phyloP scores from a whole-genome alignment of 2,113 vertebrate genomes.

The Uria lomvia region DNA sequence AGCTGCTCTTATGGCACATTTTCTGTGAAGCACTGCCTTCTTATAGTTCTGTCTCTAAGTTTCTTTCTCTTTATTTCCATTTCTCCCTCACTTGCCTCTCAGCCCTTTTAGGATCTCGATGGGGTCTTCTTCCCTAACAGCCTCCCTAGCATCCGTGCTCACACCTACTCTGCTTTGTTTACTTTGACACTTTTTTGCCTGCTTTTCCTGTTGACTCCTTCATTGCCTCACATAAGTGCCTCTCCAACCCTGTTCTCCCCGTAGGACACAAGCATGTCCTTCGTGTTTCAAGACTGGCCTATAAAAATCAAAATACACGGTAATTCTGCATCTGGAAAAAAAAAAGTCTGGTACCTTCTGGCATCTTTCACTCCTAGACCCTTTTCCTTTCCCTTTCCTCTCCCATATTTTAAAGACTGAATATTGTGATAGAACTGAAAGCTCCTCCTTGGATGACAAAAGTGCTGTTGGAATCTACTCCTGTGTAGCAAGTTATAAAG shows the following conservation, averaged over 20 bases:
- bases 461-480: neutral
- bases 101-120: neutral
- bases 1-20: neutral
- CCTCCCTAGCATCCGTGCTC: neutral
- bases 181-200: neutral
- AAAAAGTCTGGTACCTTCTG: neutral
- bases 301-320: neutral
- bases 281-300: neutral
- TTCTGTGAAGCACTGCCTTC: neutral
- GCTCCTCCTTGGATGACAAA: neutral
- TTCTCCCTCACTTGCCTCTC: neutral
- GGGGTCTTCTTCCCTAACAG: neutral
- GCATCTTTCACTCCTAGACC: neutral
- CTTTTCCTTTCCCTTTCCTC: neutral
- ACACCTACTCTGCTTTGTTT: neutral
- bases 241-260: neutral
- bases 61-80: neutral
- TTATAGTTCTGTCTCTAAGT: neutral
- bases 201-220: neutral
- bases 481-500: neutral
- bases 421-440: neutral
- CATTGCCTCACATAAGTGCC: neutral
- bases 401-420: neutral
- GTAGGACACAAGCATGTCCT: neutral
- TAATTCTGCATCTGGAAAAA: neutral